Conservation (phyloP, 2,888 invertebrate species). For the Leptodirus hochenwartii region DNA sequence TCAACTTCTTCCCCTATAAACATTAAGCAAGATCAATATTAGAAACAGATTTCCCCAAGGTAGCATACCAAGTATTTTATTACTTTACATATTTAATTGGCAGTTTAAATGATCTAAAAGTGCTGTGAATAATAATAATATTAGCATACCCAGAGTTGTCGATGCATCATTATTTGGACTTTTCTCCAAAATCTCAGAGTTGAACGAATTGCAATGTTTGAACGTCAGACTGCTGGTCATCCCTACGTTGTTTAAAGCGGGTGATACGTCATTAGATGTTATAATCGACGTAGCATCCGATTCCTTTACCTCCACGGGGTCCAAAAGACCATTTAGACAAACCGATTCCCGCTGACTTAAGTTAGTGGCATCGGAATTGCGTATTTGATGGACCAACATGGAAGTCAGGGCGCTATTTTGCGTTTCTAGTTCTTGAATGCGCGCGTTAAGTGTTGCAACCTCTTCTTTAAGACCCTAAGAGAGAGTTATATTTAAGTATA, state of each 20-base stretch:
- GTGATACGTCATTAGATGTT: no score
- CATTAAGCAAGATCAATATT: not conserved
- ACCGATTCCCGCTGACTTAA: slow-evolving; percentile 2
- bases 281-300: slow-evolving; percentile 8
- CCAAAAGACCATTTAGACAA: not conserved
- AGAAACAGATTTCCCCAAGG: not conserved
- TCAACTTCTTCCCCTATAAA: slow-evolving; percentile 9
- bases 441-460: slow-evolving; percentile 49
- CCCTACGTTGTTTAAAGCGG: no score
- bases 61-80: not conserved
- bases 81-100: no score
- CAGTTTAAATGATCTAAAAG: no score
- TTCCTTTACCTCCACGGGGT: slow-evolving; percentile 1
- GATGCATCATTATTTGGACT: not conserved
- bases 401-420: slow-evolving; percentile 59
- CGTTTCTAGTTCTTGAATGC: slow-evolving; percentile 59
- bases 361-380: slow-evolving; percentile 21
- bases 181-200: slow-evolving; percentile 23
- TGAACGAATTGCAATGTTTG: slow-evolving; percentile 27
- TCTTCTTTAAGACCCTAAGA: slow-evolving; percentile 59
- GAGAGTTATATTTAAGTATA: slow-evolving; percentile 2
- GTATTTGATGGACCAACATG: slow-evolving; percentile 44
- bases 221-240: slow-evolving; percentile 20
- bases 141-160: slow-evolving; percentile 2
- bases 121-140: no score